phyloP scores from a whole-genome alignment of 2,888 invertebrate genomes.

The Perithous albicinctus region DNA sequence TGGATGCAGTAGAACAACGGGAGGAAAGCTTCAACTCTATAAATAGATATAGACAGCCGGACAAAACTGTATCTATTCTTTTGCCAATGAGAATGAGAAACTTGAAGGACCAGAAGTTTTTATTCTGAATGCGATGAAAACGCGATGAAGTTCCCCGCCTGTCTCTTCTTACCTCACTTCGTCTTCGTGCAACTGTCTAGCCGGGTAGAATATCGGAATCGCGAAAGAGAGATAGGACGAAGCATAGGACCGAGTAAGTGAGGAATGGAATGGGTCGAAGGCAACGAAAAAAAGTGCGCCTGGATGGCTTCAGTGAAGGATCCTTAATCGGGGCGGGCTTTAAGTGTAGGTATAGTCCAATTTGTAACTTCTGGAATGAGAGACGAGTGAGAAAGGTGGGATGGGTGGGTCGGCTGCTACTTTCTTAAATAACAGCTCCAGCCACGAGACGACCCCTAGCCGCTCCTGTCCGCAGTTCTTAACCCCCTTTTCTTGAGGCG shows the following conservation, averaged over 20 bases:
- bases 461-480: conserved; percentile 62
- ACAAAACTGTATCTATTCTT: conserved; percentile 24
- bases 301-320: conserved; percentile 59
- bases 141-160: neutral
- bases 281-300: conserved; percentile 50
- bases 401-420: conserved; percentile 58
- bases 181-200: neutral
- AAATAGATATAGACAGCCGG: neutral
- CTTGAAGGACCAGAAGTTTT: conserved; percentile 47
- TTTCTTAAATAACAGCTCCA: conserved; percentile 73
- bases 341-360: conserved; percentile 69
- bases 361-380: conserved; percentile 71
- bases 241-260: conserved; percentile 17
- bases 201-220: conserved; percentile 32
- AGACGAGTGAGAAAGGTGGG: conserved; percentile 50
- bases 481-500: conserved; percentile 57
- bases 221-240: conserved; percentile 34
- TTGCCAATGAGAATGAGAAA: conserved; percentile 28
- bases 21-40: neutral
- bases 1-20: neutral
- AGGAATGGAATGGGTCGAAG: conserved; percentile 43
- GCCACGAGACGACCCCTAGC: conserved; percentile 41
- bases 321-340: conserved; percentile 72
- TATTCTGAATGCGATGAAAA: conserved; percentile 28
- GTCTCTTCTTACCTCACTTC: neutral